Conservation (phyloP, 2,888 invertebrate species). For the Strigamia transsilvanica region DNA sequence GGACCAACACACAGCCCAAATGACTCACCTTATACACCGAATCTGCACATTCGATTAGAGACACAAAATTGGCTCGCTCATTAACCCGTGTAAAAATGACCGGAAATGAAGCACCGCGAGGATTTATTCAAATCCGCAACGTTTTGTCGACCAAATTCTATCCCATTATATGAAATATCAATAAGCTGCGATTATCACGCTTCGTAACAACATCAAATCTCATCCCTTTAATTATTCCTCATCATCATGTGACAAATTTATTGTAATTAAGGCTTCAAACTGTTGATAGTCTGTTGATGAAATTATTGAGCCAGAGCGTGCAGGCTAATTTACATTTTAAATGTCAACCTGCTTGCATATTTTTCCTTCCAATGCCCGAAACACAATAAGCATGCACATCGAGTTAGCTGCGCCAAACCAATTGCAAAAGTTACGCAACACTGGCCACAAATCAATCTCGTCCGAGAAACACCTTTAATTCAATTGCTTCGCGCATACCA, state of each 20-base stretch:
- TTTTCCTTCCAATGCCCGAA: slow-evolving; percentile 22
- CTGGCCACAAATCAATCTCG: slow-evolving; percentile 28
- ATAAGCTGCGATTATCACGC: slow-evolving; percentile 11
- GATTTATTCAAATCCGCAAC: neutral
- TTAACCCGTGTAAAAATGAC: neutral
- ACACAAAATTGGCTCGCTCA: neutral
- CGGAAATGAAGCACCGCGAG: neutral
- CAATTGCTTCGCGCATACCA: neutral
- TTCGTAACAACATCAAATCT: slow-evolving; percentile 32
- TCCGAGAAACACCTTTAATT: slow-evolving; percentile 31
- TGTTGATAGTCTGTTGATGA: slow-evolving; percentile 49
- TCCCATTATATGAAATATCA: slow-evolving; percentile 32
- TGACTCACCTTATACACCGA: slow-evolving; percentile 6
- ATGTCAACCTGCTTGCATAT: slow-evolving; percentile 40
- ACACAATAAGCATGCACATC: slow-evolving; percentile 36
- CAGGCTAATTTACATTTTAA: slow-evolving; percentile 40
- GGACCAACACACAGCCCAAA: neutral
- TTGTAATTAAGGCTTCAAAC: slow-evolving; percentile 49
- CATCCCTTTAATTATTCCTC: slow-evolving; percentile 37
- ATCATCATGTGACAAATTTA: slow-evolving; percentile 43
- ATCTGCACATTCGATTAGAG: neutral
- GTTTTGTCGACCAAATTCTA: neutral
- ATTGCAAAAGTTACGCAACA: slow-evolving; percentile 36
- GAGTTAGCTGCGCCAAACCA: slow-evolving; percentile 45
- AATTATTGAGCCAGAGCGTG: slow-evolving; percentile 36